Conservation (phyloP, 23 tunicate genomes). For the Trididemnum nubilum region DNA sequence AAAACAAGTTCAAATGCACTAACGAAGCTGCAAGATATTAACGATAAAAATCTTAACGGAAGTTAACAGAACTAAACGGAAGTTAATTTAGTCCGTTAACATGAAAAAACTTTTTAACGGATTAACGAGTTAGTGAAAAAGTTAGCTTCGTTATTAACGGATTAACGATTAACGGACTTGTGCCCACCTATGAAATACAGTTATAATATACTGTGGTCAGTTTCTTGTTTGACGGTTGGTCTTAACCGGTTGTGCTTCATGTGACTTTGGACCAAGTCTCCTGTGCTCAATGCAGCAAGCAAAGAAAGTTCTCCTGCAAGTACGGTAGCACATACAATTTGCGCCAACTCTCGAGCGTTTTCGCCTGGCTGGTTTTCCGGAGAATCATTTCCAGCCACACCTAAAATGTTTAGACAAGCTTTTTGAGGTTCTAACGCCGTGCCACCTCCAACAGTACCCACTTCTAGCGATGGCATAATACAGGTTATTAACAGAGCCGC, state of each 20-base stretch:
- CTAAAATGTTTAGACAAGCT: conserved; percentile 58
- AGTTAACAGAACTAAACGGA: too few relatives aligned
- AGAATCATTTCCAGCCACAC: conserved; percentile 55
- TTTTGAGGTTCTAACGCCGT: conserved; percentile 77
- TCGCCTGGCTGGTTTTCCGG: conserved; percentile 41
- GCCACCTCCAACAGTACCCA: conserved; percentile 93
- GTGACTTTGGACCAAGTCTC: conserved; percentile 90
- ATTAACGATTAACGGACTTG: too few relatives aligned
- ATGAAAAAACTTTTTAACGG: too few relatives aligned
- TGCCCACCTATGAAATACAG: too few relatives aligned
- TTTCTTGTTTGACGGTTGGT: conserved; percentile 24
- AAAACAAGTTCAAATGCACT: too few relatives aligned
- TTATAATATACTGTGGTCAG: conserved; percentile 68
- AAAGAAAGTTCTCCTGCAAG: conserved; percentile 83
- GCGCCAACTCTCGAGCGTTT: conserved; percentile 63
- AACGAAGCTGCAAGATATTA: too few relatives aligned
- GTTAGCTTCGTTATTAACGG: too few relatives aligned
- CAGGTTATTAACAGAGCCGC: conserved; percentile 54
- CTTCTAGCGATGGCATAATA: conserved; percentile 96
- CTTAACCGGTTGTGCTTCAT: conserved; percentile 77
- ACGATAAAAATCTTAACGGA: too few relatives aligned
- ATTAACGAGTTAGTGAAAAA: too few relatives aligned
- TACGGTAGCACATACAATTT: conserved; percentile 83
- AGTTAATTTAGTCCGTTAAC: too few relatives aligned
- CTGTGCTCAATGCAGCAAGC: conserved; percentile 74